Evolutionary conservation across 2,797 vertebrate genomes (phyloP), one percentile per base, ranked within the genome.

Genomic region (Sparidentex hasta): DNA sequence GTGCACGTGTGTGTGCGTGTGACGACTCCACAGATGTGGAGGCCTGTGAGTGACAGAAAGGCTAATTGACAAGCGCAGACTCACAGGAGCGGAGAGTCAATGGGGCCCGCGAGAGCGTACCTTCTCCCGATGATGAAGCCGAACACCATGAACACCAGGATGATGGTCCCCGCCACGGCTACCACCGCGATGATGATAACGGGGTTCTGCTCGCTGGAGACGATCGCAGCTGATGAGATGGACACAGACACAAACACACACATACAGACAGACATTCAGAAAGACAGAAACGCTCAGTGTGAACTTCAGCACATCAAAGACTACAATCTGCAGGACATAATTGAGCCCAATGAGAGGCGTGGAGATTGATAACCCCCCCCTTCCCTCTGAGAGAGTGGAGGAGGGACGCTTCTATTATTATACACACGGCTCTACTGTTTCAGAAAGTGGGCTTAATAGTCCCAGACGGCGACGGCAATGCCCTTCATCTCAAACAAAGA

Each of bases 121-220:
- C 98, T 99, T 97, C 98, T 96, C 94, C 98, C 98, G 6, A 99
- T 99, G 96, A 99, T 99, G 96, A 99, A 99, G 92, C 98, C 98
- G 80, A 99, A 99, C 85, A 99, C 98, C 98, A 99, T 99, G 95
- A 99, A 99, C 73, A 99, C 98, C 93, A 99, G 94, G 93, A 99
- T 99, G 93, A 99, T 99, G 91, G 98, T 99, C 88, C 98, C 98
- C 68, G 98, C 98, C 81, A 99, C 98, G 14, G 98, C 98, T 81
- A 99, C 98, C 91, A 99, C 98, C 14, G 98, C 98, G 65, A 99
- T 99, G 89, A 99, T 99, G 93, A 99, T 99, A 83, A 99, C 98
- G 48, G 98, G 98, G 90, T 99, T 99, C 95, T 99, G 98, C 88
- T 99, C 98, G 77, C 97, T 99, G 86, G 98, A 98, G 88, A 99